Conservation (phyloP, 2,888 invertebrate genomes). For the Ferrisia virgata region DNA sequence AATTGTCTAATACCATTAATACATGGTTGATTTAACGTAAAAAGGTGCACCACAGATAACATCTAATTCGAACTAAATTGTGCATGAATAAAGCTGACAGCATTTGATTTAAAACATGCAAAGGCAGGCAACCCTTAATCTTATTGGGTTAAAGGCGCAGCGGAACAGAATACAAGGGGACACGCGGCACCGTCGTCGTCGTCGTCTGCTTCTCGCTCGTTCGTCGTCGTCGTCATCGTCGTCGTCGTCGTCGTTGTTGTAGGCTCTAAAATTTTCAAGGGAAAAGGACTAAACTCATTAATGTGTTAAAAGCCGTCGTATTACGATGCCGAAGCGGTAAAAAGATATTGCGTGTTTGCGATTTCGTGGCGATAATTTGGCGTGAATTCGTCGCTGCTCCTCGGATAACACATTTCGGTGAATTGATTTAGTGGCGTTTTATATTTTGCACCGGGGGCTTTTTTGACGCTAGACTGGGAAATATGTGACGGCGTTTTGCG, state of each 20-base stretch:
- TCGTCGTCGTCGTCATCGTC: neutral
- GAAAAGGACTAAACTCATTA: slow-evolving; percentile 24
- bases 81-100: slow-evolving; percentile 26
- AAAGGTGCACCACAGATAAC: slow-evolving; percentile 20
- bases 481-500: slow-evolving; percentile 1
- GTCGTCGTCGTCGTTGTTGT: neutral
- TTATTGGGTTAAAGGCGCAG: neutral
- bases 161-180: neutral
- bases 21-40: slow-evolving; percentile 23
- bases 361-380: slow-evolving; percentile 3
- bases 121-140: slow-evolving; percentile 26
- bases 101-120: slow-evolving; percentile 28
- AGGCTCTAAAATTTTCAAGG: neutral
- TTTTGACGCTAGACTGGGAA: neutral
- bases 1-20: slow-evolving; percentile 24
- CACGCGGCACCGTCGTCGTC: neutral
- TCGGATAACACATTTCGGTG: neutral
- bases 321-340: neutral
- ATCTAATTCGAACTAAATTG: slow-evolving; percentile 30
- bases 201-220: neutral
- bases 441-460: neutral
- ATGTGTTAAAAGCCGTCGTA: neutral
- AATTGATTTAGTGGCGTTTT: slow-evolving; percentile 11
- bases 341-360: slow-evolving; percentile 28
- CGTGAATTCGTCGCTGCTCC: neutral